Conservation (phyloP, 2,797 vertebrate genomes). For the Artibeus jamaicensis region DNA sequence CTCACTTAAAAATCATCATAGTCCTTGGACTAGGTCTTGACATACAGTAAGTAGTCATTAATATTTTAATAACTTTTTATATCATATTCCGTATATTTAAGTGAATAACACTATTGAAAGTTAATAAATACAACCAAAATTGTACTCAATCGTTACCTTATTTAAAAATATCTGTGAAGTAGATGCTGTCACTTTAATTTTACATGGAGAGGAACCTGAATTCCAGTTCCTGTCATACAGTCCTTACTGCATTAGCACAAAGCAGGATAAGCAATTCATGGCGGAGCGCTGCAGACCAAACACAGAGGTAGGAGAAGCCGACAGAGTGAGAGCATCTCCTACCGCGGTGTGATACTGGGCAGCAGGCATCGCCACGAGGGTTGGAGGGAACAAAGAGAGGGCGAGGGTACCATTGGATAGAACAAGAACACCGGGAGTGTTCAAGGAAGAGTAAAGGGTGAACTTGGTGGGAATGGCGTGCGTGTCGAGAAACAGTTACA, state of each 20-base stretch:
- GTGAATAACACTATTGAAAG: background rate
- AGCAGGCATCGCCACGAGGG: no score
- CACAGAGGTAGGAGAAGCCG: background rate
- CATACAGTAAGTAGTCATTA: background rate
- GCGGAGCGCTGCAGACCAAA: background rate
- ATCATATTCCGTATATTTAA: background rate
- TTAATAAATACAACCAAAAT: background rate
- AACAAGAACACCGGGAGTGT: no score
- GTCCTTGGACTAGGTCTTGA: background rate
- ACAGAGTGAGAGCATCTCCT: background rate
- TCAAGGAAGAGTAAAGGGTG: background rate
- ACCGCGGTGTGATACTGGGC: no score
- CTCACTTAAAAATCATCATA: background rate
- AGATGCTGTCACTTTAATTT: background rate
- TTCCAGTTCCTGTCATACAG: background rate
- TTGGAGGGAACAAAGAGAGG: background rate
- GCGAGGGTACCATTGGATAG: background rate
- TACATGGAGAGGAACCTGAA: background rate
- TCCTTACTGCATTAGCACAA: background rate
- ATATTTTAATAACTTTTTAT: background rate
- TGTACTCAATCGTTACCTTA: background rate
- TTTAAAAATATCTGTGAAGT: background rate
- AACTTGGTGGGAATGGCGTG: background rate
- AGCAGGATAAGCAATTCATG: background rate
- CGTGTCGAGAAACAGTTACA: background rate